A percentile compares a stretch with the other conserved stretches of the same genome.
phyloP scores from a whole-genome alignment of 2,888 invertebrate species.

The Oeneis ivallda region DNA sequence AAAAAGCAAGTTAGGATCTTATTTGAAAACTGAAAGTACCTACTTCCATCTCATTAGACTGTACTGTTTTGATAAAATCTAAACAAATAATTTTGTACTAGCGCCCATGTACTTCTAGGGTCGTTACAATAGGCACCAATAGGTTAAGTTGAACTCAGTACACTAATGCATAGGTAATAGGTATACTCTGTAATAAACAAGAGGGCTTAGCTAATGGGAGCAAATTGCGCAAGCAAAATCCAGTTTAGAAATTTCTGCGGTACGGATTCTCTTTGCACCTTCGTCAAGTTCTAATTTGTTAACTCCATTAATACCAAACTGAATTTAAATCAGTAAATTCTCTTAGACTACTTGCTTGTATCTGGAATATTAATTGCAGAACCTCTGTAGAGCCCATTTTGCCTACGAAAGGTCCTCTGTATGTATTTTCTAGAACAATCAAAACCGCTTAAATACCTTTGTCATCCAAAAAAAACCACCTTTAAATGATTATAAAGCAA shows the following conservation, averaged over 20 bases:
- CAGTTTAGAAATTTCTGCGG: conserved; percentile 27
- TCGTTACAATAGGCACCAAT: background rate
- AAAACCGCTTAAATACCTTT: too few relatives aligned
- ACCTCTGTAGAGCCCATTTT: too few relatives aligned
- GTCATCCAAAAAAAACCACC: too few relatives aligned
- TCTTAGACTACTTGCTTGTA: conserved; percentile 18
- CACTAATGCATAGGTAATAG: background rate
- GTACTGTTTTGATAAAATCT: too few relatives aligned
- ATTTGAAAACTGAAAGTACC: too few relatives aligned
- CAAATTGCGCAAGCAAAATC: conserved; percentile 19
- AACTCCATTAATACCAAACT: conserved; percentile 31
- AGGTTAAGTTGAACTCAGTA: background rate
- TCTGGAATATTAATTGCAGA: conserved; percentile 22
- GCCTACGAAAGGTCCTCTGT: too few relatives aligned
- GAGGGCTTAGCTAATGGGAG: background rate
- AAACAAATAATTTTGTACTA: too few relatives aligned
- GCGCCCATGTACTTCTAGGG: too few relatives aligned
- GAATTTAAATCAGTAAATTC: conserved; percentile 26
- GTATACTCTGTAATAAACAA: conserved; percentile 6
- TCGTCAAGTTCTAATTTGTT: conserved; percentile 31
- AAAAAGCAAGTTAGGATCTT: too few relatives aligned
- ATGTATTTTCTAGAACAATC: too few relatives aligned
- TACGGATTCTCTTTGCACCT: conserved; percentile 32
- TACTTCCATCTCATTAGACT: too few relatives aligned
- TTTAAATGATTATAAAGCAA: too few relatives aligned